phyloP scores from a whole-genome alignment of 92 coral and sea anemone genomes.

The Umimayanthus kanabou region DNA sequence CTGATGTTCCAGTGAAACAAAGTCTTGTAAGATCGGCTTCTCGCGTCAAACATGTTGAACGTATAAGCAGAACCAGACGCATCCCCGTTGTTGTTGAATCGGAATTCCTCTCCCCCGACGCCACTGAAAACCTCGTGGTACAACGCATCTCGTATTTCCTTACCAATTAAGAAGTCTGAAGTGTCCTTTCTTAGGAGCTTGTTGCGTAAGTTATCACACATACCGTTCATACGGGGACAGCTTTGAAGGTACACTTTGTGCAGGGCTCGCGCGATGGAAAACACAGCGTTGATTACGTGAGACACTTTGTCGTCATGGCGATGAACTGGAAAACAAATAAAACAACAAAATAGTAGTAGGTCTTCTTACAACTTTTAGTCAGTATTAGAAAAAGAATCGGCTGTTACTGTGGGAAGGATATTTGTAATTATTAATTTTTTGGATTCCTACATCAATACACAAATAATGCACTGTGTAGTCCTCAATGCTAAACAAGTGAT shows the following conservation, averaged over 20 bases:
- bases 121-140: background rate
- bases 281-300: slow-evolving; percentile 10
- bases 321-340: background rate
- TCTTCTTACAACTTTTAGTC: too few relatives aligned
- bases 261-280: background rate
- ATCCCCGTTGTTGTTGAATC: background rate
- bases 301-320: slow-evolving; percentile 13
- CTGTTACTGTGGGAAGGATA: too few relatives aligned
- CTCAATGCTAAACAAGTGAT: too few relatives aligned
- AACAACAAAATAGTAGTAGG: too few relatives aligned
- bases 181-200: background rate
- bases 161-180: background rate
- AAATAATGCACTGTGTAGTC: too few relatives aligned
- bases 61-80: background rate
- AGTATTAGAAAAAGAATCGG: too few relatives aligned
- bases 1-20: background rate
- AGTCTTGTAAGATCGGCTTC: background rate
- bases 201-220: background rate
- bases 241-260: background rate
- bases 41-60: slow-evolving; percentile 6
- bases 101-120: background rate
- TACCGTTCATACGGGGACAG: background rate
- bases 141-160: background rate
- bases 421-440: too few relatives aligned
- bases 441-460: too few relatives aligned